Evolutionary conservation across 2,797 vertebrate genomes (phyloP).

Genomic region (Trichosurus vulpecula): DNA sequence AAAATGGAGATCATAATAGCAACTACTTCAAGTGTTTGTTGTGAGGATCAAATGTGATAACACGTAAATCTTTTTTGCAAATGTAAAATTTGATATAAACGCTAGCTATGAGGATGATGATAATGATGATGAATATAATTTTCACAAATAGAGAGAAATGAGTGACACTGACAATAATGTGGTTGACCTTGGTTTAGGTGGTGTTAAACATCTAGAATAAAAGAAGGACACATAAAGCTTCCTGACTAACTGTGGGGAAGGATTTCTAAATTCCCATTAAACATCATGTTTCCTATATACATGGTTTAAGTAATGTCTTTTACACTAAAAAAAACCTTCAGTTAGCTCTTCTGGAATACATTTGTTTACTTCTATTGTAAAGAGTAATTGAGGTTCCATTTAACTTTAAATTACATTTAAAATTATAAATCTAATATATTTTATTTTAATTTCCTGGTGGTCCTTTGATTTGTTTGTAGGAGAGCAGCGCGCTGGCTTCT

Average conservation of each 20-base stretch:
- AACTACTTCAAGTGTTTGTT: neutral
- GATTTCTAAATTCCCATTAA: constrained; percentile 33
- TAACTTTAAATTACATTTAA: constrained; percentile 48
- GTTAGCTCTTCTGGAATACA: neutral
- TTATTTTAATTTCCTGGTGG: constrained; percentile 45
- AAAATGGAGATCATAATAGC: neutral
- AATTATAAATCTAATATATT: constrained; percentile 42
- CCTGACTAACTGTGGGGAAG: constrained; percentile 5
- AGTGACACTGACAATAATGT: neutral
- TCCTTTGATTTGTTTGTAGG: constrained; percentile 49
- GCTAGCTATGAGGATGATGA: neutral
- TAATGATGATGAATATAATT: constrained; percentile 10
- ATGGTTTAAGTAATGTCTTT: constrained; percentile 43
- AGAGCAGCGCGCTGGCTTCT: constrained; percentile 38
- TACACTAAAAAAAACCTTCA: constrained; percentile 1
- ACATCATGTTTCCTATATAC: neutral
- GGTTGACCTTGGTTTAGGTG: neutral
- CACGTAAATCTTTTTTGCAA: neutral
- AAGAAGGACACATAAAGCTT: neutral
- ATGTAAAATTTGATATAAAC: neutral
- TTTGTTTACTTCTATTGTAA: constrained; percentile 22
- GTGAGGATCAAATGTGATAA: neutral
- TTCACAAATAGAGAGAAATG: neutral
- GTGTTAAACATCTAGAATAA: constrained; percentile 2
- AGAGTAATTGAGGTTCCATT: constrained; percentile 40